Conservation (phyloP, 2,888 invertebrate genomes). For the Sinhomidia bicolor region DNA sequence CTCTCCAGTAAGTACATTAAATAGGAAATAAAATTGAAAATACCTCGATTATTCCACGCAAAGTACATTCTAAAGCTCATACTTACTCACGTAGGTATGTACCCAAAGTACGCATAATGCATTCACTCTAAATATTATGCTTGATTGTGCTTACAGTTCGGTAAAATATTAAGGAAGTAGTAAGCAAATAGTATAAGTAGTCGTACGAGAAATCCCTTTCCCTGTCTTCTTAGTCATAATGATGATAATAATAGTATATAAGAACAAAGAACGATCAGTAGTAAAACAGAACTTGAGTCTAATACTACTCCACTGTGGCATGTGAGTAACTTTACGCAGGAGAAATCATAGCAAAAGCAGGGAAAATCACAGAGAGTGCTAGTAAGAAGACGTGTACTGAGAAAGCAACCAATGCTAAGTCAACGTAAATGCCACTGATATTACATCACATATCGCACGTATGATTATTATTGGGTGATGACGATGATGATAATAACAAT, state of each 20-base stretch:
- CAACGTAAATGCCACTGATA: no score
- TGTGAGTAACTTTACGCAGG: background rate
- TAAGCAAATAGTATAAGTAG: no score
- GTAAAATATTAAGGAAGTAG: background rate
- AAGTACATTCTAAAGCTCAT: background rate
- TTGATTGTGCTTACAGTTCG: background rate
- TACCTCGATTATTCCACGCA: background rate
- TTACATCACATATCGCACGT: slow-evolving; percentile 44
- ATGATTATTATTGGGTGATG: slow-evolving; percentile 55
- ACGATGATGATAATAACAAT: background rate
- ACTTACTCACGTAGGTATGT: background rate
- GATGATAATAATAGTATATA: background rate
- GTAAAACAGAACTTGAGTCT: background rate
- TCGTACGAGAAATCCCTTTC: slow-evolving; percentile 1
- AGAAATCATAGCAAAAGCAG: no score
- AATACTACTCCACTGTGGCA: background rate
- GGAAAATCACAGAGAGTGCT: no score
- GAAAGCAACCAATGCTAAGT: background rate
- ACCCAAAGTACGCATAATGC: background rate
- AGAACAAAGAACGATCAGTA: slow-evolving; percentile 12
- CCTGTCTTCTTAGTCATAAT: background rate
- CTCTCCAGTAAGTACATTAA: slow-evolving; percentile 31
- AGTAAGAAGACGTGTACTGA: slow-evolving; percentile 3
- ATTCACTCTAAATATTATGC: background rate
- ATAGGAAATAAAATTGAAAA: slow-evolving; percentile 50